Evolutionary conservation across 2,888 invertebrate species (phyloP), one percentile per base, ranked within the genome.

Genomic region (Antheraea yamamai): DNA sequence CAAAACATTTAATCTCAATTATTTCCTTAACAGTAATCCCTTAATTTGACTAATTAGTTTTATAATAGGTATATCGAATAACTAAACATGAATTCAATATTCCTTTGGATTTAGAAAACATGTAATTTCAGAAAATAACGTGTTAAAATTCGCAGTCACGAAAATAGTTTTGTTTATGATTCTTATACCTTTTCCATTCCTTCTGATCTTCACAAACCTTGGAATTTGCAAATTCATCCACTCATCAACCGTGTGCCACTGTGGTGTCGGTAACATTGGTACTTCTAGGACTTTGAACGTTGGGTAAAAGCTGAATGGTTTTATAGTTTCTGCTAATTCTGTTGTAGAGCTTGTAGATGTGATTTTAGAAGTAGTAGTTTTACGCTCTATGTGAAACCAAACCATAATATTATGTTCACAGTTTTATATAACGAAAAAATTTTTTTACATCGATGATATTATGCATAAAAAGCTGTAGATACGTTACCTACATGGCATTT

Each of bases 201-300:
- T 75, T 30, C 74, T 35, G 35, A 61, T 35, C 0, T 77, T 71
- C 10, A 76, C 77, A 64, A 75, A 81, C 30, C 66, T 74, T 47
- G 79, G 78, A 20, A 74, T 75, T 61, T 81, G 81, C 74, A 78
- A 74, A 2, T 77, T 55, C 0, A 71, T 77, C 81, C 81, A 81
- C 0, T 79, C 75, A 0, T 75, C 66, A 0, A 80, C 23, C 0
- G 47, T 74, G 20, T 20, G 72, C 77, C 79, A 81, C n/a, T 1
- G 30, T 0, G 80, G 81, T 3, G 75, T 64, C 0, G 74, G 55
- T 4, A 82, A 72, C 1, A 81, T 3, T 0, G 81, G 81, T 12
- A 82, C 39, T 1, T 76, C 52, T 18, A 39, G 70, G 20, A 6
- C 70, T 7, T 20, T 39, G 39, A 18, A 4, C 8, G n/a, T 4